Conservation (phyloP, 2,113 vertebrate genomes). For the Spea multiplicata region DNA sequence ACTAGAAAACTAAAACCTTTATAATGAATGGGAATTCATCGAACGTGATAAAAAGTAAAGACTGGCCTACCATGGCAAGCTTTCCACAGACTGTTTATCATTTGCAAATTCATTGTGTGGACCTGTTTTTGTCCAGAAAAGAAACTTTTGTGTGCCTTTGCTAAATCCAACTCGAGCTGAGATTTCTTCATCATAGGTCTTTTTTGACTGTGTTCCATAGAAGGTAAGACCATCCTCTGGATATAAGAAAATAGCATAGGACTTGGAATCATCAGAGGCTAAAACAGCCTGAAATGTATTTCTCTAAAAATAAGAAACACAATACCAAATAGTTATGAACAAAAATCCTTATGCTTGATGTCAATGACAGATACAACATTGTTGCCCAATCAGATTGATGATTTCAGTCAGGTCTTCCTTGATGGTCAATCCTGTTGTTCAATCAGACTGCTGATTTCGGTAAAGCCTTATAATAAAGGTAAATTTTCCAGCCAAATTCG, state of each 20-base stretch:
- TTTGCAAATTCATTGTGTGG: conserved; percentile 75
- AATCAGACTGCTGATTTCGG: too few species aligned
- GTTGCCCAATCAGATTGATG: too few species aligned
- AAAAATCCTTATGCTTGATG: neutral
- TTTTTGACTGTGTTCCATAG: conserved; percentile 65
- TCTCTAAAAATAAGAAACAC: conserved; percentile 68
- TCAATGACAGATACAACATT: too few species aligned
- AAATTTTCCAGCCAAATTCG: too few species aligned
- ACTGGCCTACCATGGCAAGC: conserved; percentile 75
- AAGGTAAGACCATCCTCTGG: conserved; percentile 81
- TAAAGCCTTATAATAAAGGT: too few species aligned
- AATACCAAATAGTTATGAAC: neutral
- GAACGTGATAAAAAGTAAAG: neutral
- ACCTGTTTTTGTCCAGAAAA: conserved; percentile 67
- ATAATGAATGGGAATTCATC: too few species aligned
- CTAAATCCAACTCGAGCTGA: conserved; percentile 80
- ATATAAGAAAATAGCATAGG: conserved; percentile 87
- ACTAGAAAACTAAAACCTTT: too few species aligned
- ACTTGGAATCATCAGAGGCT: conserved; percentile 74
- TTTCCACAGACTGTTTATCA: conserved; percentile 71
- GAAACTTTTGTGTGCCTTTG: conserved; percentile 68
- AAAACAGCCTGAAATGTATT: conserved; percentile 92
- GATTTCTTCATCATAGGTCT: conserved; percentile 50
- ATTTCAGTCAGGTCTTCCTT: too few species aligned
- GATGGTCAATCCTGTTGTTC: too few species aligned